These are phyloP conservation scores for Pipistrellus kuhlii DNA, from an alignment of 2,797 vertebrate genomes.

Conservation along the genomic window DNA sequence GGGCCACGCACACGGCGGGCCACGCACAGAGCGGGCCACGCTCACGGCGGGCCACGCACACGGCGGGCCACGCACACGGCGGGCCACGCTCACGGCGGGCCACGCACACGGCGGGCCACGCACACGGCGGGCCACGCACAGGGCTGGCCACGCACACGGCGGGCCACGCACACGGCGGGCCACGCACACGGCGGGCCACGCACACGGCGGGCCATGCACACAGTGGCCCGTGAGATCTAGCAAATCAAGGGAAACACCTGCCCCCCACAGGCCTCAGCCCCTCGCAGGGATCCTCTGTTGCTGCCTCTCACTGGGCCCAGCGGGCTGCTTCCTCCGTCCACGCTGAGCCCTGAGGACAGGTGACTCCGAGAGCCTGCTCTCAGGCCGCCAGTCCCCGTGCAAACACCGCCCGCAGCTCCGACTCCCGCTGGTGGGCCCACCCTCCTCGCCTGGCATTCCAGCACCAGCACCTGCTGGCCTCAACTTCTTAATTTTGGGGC, in stretches of 20 bases:
- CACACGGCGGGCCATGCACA: too few relatives aligned
- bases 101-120: too few relatives aligned
- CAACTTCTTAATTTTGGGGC: not conserved
- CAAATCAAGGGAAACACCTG: not conserved
- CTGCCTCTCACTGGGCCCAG: not conserved
- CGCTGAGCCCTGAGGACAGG: not conserved
- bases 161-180: too few relatives aligned
- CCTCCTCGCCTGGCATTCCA: not conserved
- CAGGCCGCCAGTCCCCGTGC: not conserved
- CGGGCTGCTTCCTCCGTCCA: not conserved
- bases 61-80: too few relatives aligned
- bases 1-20: too few relatives aligned
- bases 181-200: too few relatives aligned
- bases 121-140: too few relatives aligned
- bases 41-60: too few relatives aligned
- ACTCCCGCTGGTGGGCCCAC: not conserved
- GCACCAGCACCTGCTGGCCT: not conserved
- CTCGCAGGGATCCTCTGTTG: not conserved
- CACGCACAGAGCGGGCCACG: too few relatives aligned
- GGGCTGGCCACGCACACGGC: too few relatives aligned
- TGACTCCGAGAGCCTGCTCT: not conserved
- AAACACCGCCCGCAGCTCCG: not conserved
- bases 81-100: too few relatives aligned
- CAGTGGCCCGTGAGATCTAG: not conserved
- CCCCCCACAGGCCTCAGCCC: not conserved